phyloP scores from a whole-genome alignment of 2,888 invertebrate genomes.

The Amiota communis region DNA sequence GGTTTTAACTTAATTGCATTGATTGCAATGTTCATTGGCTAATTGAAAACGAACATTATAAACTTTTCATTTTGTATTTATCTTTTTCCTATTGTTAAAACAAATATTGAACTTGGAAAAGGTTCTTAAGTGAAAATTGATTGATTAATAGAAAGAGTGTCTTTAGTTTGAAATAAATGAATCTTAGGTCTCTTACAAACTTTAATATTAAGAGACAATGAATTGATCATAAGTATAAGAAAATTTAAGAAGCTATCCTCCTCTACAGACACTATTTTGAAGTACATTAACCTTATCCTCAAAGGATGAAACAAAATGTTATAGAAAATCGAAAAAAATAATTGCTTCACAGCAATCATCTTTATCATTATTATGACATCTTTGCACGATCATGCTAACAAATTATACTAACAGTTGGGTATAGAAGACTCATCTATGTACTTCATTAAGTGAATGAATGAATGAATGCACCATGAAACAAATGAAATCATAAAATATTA shows the following conservation, averaged over 20 bases:
- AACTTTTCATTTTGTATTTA: background rate
- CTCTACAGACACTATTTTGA: too few relatives aligned
- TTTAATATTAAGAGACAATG: too few relatives aligned
- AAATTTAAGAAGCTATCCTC: too few relatives aligned
- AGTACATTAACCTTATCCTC: too few relatives aligned
- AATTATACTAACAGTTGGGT: background rate
- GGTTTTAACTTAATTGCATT: conserved; percentile 25
- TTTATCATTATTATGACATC: conserved; percentile 29
- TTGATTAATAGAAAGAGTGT: too few relatives aligned
- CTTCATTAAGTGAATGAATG: conserved; percentile 14
- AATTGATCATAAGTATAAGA: too few relatives aligned
- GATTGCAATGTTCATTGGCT: conserved; percentile 7
- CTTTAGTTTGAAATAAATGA: too few relatives aligned
- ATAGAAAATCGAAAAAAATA: conserved; percentile 28
- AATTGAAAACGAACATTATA: conserved; percentile 8
- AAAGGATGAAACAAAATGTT: conserved; percentile 15
- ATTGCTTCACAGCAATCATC: conserved; percentile 19
- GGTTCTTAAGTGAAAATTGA: too few relatives aligned
- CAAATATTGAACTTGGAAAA: too few relatives aligned
- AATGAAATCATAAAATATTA: background rate
- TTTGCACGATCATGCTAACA: conserved; percentile 20
- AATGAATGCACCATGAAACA: conserved; percentile 18
- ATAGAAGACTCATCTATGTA: background rate
- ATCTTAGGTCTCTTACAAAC: too few relatives aligned
- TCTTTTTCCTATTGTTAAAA: background rate